Evolutionary conservation across 2,797 vertebrate species (phyloP).

Genomic region (Pseudochirops cupreus): DNA sequence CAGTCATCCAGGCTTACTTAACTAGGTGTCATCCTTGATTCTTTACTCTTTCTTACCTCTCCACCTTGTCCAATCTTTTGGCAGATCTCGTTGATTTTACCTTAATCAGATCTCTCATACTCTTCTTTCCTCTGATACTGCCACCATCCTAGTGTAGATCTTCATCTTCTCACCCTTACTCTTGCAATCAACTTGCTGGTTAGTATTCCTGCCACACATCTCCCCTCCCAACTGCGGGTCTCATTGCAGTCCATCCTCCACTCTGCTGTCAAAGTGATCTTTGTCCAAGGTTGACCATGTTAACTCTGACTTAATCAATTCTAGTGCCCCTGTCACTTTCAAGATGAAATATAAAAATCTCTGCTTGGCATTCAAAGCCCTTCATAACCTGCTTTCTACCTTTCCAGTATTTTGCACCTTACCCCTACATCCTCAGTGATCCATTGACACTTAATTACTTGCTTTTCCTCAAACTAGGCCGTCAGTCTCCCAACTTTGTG

Average conservation of each 20-base stretch:
- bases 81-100: neutral
- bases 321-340: neutral
- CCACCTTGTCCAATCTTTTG: neutral
- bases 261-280: neutral
- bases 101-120: neutral
- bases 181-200: neutral
- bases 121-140: neutral
- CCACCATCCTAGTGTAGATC: neutral
- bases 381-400: neutral
- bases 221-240: neutral
- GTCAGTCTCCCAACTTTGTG: neutral
- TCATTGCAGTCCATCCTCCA: neutral
- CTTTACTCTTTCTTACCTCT: neutral
- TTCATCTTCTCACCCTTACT: neutral
- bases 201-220: neutral
- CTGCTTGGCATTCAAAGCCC: neutral
- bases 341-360: neutral
- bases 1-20: neutral
- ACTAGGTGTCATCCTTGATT: neutral
- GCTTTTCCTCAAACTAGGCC: neutral
- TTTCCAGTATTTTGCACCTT: neutral
- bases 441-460: neutral
- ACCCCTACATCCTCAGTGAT: neutral
- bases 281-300: neutral
- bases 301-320: neutral